Evolutionary conservation across 2,113 vertebrate genomes (phyloP).

Genomic region (Redunca redunca): DNA sequence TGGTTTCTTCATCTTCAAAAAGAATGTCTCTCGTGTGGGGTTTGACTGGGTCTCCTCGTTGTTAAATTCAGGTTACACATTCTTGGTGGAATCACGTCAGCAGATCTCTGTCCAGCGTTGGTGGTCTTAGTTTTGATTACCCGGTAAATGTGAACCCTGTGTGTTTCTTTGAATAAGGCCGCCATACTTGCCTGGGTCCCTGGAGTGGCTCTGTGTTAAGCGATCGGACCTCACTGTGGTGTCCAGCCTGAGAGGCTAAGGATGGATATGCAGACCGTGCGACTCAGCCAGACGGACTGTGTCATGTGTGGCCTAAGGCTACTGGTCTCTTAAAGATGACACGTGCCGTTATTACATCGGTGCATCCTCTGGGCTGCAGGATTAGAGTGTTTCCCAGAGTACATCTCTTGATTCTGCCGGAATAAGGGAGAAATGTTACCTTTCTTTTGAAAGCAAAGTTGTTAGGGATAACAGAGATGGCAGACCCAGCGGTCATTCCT

Average conservation of each 20-base stretch:
- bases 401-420: neutral
- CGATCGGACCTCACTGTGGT: neutral
- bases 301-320: neutral
- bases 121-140: neutral
- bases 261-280: fast-evolving
- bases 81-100: neutral
- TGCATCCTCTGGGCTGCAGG: neutral
- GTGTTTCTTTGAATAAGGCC: neutral
- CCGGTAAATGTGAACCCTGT: neutral
- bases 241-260: neutral
- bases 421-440: neutral
- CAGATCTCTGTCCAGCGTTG: neutral
- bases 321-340: neutral
- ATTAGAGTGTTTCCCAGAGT: neutral
- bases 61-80: neutral
- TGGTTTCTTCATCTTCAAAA: neutral
- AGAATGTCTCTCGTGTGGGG: neutral
- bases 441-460: conserved; percentile 32
- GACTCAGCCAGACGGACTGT: neutral
- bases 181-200: neutral
- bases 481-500: neutral
- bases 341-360: no score
- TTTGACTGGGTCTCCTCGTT: neutral
- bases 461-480: conserved; percentile 6
- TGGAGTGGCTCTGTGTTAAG: neutral